Percentiles rank a stretch among this genome's conserved stretches.
Conservation (phyloP, 2,797 vertebrate species). For the Tokudaia muenninki region DNA sequence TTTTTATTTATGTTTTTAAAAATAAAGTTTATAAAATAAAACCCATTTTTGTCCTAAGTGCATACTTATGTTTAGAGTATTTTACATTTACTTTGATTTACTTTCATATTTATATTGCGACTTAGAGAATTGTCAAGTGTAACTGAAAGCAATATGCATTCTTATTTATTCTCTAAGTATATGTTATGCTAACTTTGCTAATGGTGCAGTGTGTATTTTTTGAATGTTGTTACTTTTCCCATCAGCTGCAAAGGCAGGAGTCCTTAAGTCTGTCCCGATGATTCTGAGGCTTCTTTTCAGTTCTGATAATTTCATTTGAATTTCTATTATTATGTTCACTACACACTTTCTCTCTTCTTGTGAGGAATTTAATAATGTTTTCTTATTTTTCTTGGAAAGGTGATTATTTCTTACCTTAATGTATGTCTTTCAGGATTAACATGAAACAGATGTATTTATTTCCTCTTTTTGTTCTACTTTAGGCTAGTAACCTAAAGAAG, state of each 20-base stretch:
- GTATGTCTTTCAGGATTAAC: constrained; percentile 58
- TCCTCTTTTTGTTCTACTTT: constrained; percentile 61
- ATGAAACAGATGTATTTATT: constrained; percentile 22
- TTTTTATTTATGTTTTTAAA: background rate
- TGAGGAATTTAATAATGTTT: constrained; percentile 19
- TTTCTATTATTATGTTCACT: constrained; percentile 39
- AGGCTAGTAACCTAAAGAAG: constrained; percentile 99
- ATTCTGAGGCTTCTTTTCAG: background rate
- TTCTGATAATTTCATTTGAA: constrained; percentile 48
- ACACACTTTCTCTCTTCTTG: constrained; percentile 8
- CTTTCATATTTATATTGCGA: background rate
- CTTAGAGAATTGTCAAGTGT: background rate
- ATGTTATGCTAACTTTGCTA: background rate
- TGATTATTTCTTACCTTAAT: constrained; percentile 26
- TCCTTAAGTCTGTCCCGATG: background rate
- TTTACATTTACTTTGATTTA: constrained; percentile 23
- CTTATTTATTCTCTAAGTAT: background rate
- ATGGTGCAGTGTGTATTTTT: constrained; percentile 12
- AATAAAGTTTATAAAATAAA: background rate
- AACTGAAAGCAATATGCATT: constrained; percentile 10
- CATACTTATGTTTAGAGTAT: background rate
- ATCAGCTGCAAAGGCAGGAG: background rate
- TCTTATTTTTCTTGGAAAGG: constrained; percentile 32
- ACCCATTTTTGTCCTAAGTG: background rate
- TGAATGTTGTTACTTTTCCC: constrained; percentile 29